Evolutionary conservation across 2,113 vertebrate species (phyloP).

Genomic region (Capra hircus): DNA sequence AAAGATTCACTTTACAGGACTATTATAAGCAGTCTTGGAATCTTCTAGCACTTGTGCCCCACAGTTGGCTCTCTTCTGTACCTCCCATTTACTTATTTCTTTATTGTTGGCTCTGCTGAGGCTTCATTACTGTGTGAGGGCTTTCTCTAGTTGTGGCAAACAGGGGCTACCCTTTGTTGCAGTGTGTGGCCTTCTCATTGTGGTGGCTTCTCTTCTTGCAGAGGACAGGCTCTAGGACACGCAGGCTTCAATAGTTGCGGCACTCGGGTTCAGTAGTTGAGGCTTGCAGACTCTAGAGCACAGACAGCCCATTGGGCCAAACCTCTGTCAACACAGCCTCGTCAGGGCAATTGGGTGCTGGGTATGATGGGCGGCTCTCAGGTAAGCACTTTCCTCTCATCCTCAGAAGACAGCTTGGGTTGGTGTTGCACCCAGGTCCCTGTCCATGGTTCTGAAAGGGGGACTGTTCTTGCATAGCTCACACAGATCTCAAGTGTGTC

Average conservation of each 20-base stretch:
- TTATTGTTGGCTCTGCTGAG: not conserved
- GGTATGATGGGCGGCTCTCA: not conserved
- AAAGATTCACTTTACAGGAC: not conserved
- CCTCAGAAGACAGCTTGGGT: not conserved
- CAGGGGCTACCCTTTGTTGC: not conserved
- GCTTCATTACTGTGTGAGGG: not conserved
- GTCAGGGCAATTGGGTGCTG: not conserved
- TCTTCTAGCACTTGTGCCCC: not conserved
- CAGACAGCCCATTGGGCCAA: not conserved
- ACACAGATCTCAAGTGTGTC: not conserved
- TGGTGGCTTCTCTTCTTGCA: not conserved
- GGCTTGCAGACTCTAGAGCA: not conserved
- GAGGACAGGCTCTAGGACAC: not conserved
- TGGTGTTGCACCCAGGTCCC: not conserved
- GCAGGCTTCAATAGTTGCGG: rapidly evolving
- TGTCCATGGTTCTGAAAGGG: not conserved
- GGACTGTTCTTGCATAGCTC: not conserved
- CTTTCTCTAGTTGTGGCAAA: not conserved
- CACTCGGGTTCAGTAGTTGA: not conserved
- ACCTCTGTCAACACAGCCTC: not conserved
- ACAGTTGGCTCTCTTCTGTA: not conserved
- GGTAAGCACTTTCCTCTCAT: not conserved
- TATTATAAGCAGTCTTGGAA: not conserved
- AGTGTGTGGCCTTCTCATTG: not conserved
- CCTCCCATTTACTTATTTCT: not conserved